Evolutionary conservation across 2,888 invertebrate genomes (phyloP).

Genomic region (Drosophila neutralis): DNA sequence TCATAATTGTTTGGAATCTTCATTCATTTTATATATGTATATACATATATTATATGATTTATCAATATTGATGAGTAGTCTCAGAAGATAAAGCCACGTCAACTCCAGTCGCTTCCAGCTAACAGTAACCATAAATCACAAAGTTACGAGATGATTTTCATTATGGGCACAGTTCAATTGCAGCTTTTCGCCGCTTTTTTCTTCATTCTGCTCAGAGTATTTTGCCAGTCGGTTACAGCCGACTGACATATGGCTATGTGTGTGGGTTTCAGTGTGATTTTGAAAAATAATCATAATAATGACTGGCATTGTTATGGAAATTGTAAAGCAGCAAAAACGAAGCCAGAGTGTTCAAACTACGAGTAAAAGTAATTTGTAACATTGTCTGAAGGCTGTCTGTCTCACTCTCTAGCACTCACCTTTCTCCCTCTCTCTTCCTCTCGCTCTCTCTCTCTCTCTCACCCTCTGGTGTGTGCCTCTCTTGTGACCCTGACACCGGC

Average conservation of each 20-base stretch:
- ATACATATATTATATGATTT: not conserved
- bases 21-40: not conserved
- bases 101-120: not conserved
- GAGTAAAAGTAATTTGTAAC: conserved; percentile 60
- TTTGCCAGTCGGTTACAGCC: not conserved
- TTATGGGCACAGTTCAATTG: not conserved
- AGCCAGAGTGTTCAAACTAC: conserved; percentile 47
- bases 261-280: conserved; percentile 49
- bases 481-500: conserved; percentile 56
- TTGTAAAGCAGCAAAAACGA: conserved; percentile 49
- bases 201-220: not conserved
- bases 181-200: not conserved
- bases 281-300: conserved; percentile 81
- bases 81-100: not conserved
- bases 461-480: no score
- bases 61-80: not conserved
- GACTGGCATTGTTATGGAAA: conserved; percentile 75
- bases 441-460: not conserved
- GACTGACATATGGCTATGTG: not conserved
- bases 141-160: not conserved
- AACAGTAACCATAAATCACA: not conserved
- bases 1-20: not conserved
- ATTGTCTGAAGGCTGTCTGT: conserved; percentile 23
- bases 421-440: not conserved
- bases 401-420: not conserved